Conservation (phyloP, 2,888 invertebrate species). For the Mactromeris polynyma region DNA sequence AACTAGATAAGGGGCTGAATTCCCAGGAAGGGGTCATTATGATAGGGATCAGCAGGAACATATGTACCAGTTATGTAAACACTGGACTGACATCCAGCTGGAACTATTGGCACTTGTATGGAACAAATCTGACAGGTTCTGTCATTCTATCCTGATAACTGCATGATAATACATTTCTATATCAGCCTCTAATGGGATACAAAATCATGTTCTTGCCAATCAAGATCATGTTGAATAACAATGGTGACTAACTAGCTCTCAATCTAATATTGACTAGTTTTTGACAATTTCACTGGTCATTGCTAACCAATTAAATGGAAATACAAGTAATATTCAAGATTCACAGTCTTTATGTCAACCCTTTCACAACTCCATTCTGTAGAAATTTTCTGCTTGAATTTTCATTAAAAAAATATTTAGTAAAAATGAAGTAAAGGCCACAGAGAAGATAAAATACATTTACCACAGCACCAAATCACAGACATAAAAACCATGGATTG, state of each 20-base stretch:
- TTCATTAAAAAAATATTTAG: no score
- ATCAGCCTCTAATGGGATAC: neutral
- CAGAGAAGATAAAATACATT: no score
- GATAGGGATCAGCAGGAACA: neutral
- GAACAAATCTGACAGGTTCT: neutral
- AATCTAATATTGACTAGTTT: neutral
- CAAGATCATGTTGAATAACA: neutral
- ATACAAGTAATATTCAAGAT: no score
- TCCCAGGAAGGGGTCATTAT: neutral
- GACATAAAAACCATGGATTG: no score
- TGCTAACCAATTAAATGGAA: no score
- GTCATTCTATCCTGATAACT: neutral
- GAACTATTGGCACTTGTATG: neutral
- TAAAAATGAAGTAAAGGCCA: no score
- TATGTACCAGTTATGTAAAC: conserved; percentile 16
- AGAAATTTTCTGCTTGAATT: no score
- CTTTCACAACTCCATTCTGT: no score
- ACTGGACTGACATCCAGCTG: neutral
- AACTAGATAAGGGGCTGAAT: neutral
- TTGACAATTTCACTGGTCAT: neutral
- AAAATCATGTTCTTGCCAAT: neutral
- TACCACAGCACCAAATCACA: no score
- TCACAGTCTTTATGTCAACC: no score
- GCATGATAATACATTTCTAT: neutral
- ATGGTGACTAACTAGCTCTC: neutral